Conservation (phyloP, 2,888 invertebrate genomes). For the Aproaerema taeniolella region DNA sequence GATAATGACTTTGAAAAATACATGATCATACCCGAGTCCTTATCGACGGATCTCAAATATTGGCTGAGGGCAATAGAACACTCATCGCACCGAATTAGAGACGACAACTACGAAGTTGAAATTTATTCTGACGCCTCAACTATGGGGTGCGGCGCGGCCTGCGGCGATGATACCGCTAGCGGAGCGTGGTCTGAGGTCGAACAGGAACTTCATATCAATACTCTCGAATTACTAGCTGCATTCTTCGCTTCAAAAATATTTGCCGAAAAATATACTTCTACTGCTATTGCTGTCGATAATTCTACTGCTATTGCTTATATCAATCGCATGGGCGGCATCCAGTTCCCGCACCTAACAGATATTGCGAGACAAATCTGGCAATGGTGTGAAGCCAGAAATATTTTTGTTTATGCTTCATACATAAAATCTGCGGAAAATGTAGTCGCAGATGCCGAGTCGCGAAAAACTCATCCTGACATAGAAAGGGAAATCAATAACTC, state of each 20-base stretch:
- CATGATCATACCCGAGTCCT: conserved; percentile 14
- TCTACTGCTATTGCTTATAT: conserved; percentile 13
- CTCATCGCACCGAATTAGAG: conserved; percentile 13
- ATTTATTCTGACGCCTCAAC: conserved; percentile 26
- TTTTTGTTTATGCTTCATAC: conserved; percentile 3
- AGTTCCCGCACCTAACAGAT: conserved; percentile 13
- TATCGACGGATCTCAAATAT: conserved; percentile 19
- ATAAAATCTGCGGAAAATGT: conserved; percentile 13
- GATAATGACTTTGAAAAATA: conserved; percentile 17
- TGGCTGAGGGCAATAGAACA: conserved; percentile 17
- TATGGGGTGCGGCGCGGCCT: conserved; percentile 25
- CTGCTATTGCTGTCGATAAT: background rate
- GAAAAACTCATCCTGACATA: conserved; percentile 14
- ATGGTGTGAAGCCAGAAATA: conserved; percentile 14
- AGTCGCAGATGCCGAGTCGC: conserved; percentile 16
- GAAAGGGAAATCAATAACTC: conserved; percentile 13
- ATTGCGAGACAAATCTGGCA: conserved; percentile 15
- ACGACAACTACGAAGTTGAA: conserved; percentile 16
- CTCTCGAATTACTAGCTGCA: conserved; percentile 24
- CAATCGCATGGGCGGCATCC: conserved; percentile 18
- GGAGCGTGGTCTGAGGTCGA: conserved; percentile 25
- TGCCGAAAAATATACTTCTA: conserved; percentile 11
- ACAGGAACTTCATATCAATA: conserved; percentile 21
- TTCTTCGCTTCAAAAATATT: conserved; percentile 25
- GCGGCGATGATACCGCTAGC: conserved; percentile 14